Base-by-base conservation (phyloP, 1,140 invertebrate genomes). In the Drosophila fuyamai region DNA sequence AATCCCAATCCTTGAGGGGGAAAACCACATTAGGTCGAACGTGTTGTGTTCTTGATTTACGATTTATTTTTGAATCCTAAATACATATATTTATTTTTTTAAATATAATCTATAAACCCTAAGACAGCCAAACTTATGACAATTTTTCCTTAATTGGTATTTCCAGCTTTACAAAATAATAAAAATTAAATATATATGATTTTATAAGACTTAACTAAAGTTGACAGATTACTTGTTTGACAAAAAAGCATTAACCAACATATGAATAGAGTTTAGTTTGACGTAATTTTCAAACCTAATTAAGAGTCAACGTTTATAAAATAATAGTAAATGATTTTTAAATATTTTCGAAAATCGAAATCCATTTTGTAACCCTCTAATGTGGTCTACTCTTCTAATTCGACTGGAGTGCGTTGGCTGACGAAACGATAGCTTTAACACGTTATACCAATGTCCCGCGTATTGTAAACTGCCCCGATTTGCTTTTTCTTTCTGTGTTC, bases 381-480 rank as follows among this genome's bases (percentile, higher is more conserved):
- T 46, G 43, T 38, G 43, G 44, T 38, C 41, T 7, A 47, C 41
- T 36, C 44, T 51, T 44, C 48, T 51, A 18, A 53, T 5, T 27
- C 54, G 47, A 76, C 66, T 72, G 59, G 57, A 70, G 43, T 72
- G 51, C 44, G 62, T 79, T 88, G 62, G 50, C 66, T 73, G 81
- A 79, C 73, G 65, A 80, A 74, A 77, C 76, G 46, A 89, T 80
- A 84, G 82, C 82, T 86, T 86, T 86, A 86, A 88, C 68, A 68
- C 67, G 73, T 81, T 81, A 88, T 82, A 88, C 79, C 83, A 88
- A 88, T 82, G 76, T 82, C 79, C 83, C 65, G 66, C 71, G 62
- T 82, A 73, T 82, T 76, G 50, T 68, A 79, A 82, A 79, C 82
- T 82, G 83, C 83, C 75, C 71, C 70, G 63, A 75, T 85, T 85